Conservation (phyloP, 2,113 vertebrate genomes). For the Crotalus tigris region DNA sequence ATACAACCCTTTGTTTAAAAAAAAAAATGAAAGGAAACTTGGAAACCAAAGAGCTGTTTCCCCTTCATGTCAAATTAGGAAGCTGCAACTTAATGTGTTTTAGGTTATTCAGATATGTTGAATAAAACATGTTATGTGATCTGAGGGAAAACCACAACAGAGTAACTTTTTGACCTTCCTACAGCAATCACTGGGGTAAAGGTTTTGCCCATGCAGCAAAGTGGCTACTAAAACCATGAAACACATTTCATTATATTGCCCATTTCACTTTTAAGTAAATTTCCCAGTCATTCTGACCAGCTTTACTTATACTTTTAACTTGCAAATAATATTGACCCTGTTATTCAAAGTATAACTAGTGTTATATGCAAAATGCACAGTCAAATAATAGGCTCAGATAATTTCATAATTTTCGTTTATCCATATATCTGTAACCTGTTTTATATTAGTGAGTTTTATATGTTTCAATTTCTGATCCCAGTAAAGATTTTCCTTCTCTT, state of each 20-base stretch:
- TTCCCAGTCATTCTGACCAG: neutral
- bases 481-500: no score
- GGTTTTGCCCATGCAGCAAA: neutral
- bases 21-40: accelerated
- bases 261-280: neutral
- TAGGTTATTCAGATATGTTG: neutral
- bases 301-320: neutral
- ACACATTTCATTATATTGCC: neutral
- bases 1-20: accelerated
- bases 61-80: accelerated
- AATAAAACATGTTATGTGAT: neutral
- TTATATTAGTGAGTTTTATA: neutral
- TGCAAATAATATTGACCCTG: neutral
- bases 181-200: neutral
- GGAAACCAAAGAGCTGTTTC: accelerated
- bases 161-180: neutral
- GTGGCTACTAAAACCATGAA: neutral
- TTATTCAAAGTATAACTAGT: neutral
- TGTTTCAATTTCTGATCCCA: neutral
- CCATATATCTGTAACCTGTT: neutral
- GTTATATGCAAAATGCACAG: neutral
- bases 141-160: neutral
- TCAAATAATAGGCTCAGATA: neutral
- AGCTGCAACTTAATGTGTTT: neutral
- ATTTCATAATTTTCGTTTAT: neutral